Base-by-base conservation (phyloP, 2,888 invertebrate genomes). In the Lepidochitona cinerea region DNA sequence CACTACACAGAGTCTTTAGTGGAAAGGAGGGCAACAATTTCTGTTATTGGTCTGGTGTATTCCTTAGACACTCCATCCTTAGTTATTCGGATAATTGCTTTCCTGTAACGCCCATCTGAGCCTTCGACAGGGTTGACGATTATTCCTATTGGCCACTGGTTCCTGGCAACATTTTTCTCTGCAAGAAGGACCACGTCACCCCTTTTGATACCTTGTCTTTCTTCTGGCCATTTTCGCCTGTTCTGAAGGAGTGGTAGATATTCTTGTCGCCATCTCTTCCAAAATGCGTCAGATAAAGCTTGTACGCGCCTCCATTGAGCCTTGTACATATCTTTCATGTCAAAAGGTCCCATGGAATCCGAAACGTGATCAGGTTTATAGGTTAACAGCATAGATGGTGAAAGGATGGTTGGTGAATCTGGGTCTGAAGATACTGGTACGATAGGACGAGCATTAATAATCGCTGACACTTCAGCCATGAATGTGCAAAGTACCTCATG, bases 131-230 rank as follows among this genome's bases (percentile, higher is more conserved):
- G 18, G 68, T 52, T 14, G 14, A 14, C n/a, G n/a, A 59, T 26
- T 59, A 12, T 59, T 9, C 70, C 70, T 32, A 70, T 26, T n/a
- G 37, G 69, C 68, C 36, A 70, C 7, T 72, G 32, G n/a, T 36
- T 36, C 32, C 37, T 36, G 7, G 9, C 12, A 7, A 29, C 9
- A 12, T 7, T 12, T 14, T 59, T 14, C 18, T 65, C 70, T 29
- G 29, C 7, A 65, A 70, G 29, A 12, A 36, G 32, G 7, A 32
- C 54, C 12, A 70, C 70, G 35, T 59, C 29, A n/a, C 32, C 32
- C 12, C 14, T 65, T 12, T 12, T 23, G 9, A 33, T 6, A 35
- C n/a, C 35, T 33, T 12, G 67, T 14, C 12, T 9, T 12, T 12
- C 18, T 12, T 12, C 12, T 7, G 26, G 12, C 67, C 67, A 66